Percentiles rank a stretch among this genome's conserved stretches.
phyloP scores from a whole-genome alignment of 2,888 invertebrate species.

The Pherbina coryleti region DNA sequence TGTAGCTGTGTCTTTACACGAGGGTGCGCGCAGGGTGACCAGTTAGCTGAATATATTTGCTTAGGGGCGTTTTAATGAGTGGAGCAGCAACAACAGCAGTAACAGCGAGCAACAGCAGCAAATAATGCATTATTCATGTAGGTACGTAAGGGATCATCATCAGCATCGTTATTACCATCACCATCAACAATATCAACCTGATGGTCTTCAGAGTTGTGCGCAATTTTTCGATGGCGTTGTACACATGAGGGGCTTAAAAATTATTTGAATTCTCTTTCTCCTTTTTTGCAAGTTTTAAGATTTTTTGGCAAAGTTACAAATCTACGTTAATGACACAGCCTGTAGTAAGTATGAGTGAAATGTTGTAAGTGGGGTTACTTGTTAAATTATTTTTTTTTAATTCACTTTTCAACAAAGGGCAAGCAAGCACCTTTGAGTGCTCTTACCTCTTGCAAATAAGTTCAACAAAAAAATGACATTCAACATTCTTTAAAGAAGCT shows the following conservation, averaged over 20 bases:
- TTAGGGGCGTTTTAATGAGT: conserved; percentile 47
- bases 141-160: conserved; percentile 3
- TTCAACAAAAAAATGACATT: background rate
- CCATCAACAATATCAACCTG: background rate
- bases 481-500: background rate
- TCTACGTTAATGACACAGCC: conserved; percentile 5
- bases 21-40: conserved; percentile 25
- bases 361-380: background rate
- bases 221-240: conserved; percentile 7
- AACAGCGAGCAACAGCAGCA: background rate
- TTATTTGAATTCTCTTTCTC: background rate
- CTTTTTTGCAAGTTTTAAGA: background rate
- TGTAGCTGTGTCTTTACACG: too few relatives aligned
- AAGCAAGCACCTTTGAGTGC: background rate
- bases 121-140: conserved; percentile 41
- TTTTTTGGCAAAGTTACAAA: conserved; percentile 1
- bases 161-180: background rate
- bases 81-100: conserved; percentile 14
- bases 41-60: conserved; percentile 19
- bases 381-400: background rate
- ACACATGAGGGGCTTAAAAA: conserved; percentile 11
- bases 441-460: background rate
- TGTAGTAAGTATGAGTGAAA: background rate
- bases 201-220: conserved; percentile 20
- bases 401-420: conserved; percentile 1